These are phyloP conservation scores for Tachina grossa DNA, from an alignment of 2,888 invertebrate genomes.

Conservation along the genomic window DNA sequence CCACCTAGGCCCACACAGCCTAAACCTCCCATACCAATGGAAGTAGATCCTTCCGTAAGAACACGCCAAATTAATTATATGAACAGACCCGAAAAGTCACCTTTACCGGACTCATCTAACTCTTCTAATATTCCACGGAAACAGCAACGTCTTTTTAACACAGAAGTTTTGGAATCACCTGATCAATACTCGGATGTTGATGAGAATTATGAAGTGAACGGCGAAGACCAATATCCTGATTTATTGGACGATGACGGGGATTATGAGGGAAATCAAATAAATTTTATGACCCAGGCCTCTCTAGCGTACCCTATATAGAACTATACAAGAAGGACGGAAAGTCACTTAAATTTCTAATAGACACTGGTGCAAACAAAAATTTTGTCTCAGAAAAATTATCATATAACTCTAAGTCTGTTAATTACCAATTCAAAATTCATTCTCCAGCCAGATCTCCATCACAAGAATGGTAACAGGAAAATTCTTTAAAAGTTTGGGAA, in stretches of 20 bases:
- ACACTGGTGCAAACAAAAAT: constrained; percentile 28
- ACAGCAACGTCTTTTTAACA: neutral
- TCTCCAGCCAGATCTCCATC: neutral
- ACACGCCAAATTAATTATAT: constrained; percentile 28
- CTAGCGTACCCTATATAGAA: constrained; percentile 61
- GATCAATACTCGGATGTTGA: no score
- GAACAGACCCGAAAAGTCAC: neutral
- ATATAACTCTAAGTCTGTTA: neutral
- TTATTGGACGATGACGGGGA: neutral
- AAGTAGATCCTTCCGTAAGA: constrained; percentile 16
- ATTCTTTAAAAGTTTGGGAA: constrained; percentile 31
- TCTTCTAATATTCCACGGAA: constrained; percentile 9
- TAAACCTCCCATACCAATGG: constrained; percentile 28
- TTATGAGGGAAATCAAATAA: constrained; percentile 43
- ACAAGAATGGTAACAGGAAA: constrained; percentile 7
- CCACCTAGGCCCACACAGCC: neutral
- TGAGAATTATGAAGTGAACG: neutral
- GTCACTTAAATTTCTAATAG: constrained; percentile 55
- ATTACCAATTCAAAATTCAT: constrained; percentile 16
- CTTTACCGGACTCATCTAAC: neutral
- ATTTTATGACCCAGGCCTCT: constrained; percentile 68
- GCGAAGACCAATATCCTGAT: neutral
- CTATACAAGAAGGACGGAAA: constrained; percentile 28
- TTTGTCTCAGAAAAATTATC: neutral
- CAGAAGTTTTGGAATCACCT: neutral